These are phyloP conservation scores for Dryocosmus kuriphilus DNA, from an alignment of 2,888 invertebrate genomes.

Conservation along the genomic window DNA sequence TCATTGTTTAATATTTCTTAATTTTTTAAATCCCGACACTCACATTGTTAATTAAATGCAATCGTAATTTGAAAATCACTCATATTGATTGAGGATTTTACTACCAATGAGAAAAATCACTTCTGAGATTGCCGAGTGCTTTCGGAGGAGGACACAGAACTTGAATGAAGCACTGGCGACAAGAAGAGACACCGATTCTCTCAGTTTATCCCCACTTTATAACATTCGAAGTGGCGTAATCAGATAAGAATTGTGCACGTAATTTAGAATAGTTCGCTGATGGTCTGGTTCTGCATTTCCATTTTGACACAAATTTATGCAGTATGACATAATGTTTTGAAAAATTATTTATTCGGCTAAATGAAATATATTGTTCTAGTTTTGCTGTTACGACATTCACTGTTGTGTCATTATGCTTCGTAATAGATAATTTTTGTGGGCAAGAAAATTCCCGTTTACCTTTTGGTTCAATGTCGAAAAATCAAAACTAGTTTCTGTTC, in stretches of 20 bases:
- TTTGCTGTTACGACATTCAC: background rate
- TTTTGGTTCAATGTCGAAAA: background rate
- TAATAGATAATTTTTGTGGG: background rate
- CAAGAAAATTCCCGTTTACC: background rate
- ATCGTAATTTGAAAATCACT: background rate
- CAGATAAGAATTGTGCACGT: background rate
- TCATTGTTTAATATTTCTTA: background rate
- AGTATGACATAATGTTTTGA: background rate
- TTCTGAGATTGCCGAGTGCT: background rate
- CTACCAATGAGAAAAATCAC: background rate
- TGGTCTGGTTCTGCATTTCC: background rate
- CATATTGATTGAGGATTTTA: background rate
- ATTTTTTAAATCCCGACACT: background rate
- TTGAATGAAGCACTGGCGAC: slow-evolving; percentile 32
- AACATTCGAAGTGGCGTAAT: slow-evolving; percentile 4
- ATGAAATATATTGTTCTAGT: background rate
- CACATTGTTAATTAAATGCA: background rate
- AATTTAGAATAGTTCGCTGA: background rate
- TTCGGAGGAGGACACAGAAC: slow-evolving; percentile 8
- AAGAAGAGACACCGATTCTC: slow-evolving; percentile 35
- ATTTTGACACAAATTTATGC: background rate
- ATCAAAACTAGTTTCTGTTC: too few species aligned
- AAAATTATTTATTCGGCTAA: background rate
- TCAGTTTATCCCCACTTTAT: slow-evolving; percentile 27
- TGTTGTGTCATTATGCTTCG: background rate